These are phyloP conservation scores for Eristalinus sepulchralis DNA, from an alignment of 2,888 invertebrate species.

Conservation along the genomic window DNA sequence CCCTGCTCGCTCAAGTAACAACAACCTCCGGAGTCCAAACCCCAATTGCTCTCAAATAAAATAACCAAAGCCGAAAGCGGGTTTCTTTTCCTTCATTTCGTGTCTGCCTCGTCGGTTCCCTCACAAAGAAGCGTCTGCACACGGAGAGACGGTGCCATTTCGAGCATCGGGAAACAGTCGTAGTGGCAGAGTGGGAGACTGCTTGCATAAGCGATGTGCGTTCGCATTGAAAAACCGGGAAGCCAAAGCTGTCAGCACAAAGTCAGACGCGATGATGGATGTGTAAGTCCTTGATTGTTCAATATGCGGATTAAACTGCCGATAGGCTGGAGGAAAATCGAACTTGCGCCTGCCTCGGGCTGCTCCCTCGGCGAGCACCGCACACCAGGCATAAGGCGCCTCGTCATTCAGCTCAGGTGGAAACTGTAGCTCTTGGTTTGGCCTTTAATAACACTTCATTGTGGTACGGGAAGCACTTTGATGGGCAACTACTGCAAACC, in stretches of 20 bases:
- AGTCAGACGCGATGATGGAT: conserved; percentile 52
- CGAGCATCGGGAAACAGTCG: conserved; percentile 40
- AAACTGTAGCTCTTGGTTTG: conserved; percentile 22
- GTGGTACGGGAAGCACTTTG: conserved; percentile 64
- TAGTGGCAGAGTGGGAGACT: conserved; percentile 27
- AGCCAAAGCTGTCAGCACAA: conserved; percentile 60
- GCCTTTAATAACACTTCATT: conserved; percentile 66
- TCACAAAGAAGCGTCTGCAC: not conserved
- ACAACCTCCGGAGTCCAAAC: not conserved
- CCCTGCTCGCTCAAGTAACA: not conserved
- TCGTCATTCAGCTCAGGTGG: conserved; percentile 65
- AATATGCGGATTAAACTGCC: conserved; percentile 60
- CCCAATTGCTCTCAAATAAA: not conserved
- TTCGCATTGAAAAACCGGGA: conserved; percentile 54
- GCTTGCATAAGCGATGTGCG: conserved; percentile 14
- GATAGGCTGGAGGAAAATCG: conserved; percentile 43
- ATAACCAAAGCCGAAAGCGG: not conserved
- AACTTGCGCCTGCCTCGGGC: conserved; percentile 37
- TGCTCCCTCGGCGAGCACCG: not conserved
- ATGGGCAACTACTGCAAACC: conserved; percentile 56
- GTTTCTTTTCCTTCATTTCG: not conserved
- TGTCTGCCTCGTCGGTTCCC: not conserved
- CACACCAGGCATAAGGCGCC: conserved; percentile 34
- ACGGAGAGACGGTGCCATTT: conserved; percentile 23
- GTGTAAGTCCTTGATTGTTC: conserved; percentile 61